These are phyloP conservation scores for Chymomyza fuscimana DNA, from an alignment of 2,888 invertebrate genomes.

Conservation along the genomic window DNA sequence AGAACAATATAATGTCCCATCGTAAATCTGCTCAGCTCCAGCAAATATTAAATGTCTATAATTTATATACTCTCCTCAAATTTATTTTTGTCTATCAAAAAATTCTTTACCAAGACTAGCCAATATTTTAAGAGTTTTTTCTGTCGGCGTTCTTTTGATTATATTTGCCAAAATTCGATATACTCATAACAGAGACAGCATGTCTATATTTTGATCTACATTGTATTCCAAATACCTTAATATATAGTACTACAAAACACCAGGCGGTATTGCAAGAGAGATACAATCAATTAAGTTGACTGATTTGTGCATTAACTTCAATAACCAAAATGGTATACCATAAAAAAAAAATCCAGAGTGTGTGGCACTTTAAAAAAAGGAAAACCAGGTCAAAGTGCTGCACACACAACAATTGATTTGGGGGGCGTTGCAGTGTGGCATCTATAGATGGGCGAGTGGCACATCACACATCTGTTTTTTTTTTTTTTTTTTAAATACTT, in stretches of 20 bases:
- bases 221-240: background rate
- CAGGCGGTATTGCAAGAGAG: background rate
- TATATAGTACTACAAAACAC: background rate
- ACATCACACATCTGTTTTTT: conserved; percentile 7
- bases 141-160: background rate
- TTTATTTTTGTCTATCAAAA: no score
- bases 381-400: background rate
- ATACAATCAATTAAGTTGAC: background rate
- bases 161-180: background rate
- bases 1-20: no score
- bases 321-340: background rate
- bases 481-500: background rate
- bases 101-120: no score
- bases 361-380: background rate
- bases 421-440: background rate
- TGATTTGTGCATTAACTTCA: conserved; percentile 9
- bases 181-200: background rate
- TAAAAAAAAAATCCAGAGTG: background rate
- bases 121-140: background rate
- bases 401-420: background rate
- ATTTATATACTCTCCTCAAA: no score
- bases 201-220: background rate
- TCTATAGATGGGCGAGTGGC: background rate
- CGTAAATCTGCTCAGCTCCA: no score
- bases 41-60: no score